phyloP scores from a whole-genome alignment of 1,140 invertebrate genomes.

The Papilio polytes region DNA sequence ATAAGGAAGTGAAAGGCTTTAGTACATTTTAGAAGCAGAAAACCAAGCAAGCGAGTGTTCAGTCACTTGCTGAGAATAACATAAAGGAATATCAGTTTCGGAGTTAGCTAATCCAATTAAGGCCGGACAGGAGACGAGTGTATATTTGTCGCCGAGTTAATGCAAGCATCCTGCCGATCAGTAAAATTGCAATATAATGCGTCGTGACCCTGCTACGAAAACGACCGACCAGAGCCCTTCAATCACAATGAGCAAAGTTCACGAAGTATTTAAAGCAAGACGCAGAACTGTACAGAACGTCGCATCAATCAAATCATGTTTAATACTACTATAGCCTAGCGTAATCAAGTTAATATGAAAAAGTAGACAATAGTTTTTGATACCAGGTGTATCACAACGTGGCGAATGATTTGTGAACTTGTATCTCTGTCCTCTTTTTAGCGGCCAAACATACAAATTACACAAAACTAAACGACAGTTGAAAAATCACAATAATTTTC shows the following conservation, averaged over 20 bases:
- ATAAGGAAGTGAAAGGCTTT: conserved; percentile 15
- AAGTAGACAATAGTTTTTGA: too few relatives aligned
- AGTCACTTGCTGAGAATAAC: neutral
- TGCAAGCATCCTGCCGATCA: conserved; percentile 35
- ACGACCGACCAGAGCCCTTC: neutral
- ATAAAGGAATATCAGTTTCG: conserved; percentile 27
- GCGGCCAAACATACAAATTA: too few relatives aligned
- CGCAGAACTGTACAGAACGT: neutral
- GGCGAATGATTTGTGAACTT: too few relatives aligned
- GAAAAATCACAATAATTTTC: neutral
- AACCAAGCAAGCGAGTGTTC: neutral
- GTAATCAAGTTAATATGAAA: too few relatives aligned
- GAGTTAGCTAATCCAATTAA: conserved; percentile 30
- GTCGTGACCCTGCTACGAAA: neutral
- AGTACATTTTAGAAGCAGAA: neutral
- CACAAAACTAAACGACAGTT: neutral
- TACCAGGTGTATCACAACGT: too few relatives aligned
- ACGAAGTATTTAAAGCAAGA: neutral
- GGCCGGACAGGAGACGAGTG: conserved; percentile 30
- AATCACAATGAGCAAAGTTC: neutral
- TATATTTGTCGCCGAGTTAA: conserved; percentile 32
- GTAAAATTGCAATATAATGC: conserved; percentile 38
- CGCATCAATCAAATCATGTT: neutral
- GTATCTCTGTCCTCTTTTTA: too few relatives aligned
- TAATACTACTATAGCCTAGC: neutral